Evolutionary conservation across 2,888 invertebrate genomes (phyloP).

Genomic region (Caenorhabditis sp.): DNA sequence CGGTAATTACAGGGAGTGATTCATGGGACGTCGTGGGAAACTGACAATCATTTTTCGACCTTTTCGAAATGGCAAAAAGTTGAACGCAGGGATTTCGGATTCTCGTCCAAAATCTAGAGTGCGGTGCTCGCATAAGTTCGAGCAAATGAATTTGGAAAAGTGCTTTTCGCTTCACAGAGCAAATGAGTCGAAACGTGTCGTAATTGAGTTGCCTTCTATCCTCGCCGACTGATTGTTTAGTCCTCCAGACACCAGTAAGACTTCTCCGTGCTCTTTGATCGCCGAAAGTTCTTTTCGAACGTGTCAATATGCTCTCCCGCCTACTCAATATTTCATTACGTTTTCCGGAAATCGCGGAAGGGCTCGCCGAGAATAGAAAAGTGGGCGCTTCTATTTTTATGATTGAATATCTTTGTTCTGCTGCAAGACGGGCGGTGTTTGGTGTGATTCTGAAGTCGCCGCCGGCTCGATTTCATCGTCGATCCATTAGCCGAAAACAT

Average conservation of each 20-base stretch:
- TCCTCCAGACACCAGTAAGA: neutral
- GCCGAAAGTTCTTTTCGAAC: neutral
- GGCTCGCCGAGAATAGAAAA: neutral
- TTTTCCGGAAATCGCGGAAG: neutral
- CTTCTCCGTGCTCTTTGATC: conserved; percentile 4
- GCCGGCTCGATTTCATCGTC: neutral
- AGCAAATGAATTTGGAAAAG: too few species aligned
- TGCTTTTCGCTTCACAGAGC: neutral
- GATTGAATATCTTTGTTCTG: neutral
- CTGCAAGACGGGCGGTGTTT: conserved; percentile 9
- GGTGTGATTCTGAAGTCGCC: conserved; percentile 9
- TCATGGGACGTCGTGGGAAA: too few species aligned
- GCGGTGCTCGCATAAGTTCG: too few species aligned
- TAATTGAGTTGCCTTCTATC: conserved; percentile 1
- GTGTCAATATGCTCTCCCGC: conserved; percentile 3
- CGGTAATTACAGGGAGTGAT: too few species aligned
- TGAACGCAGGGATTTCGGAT: too few species aligned
- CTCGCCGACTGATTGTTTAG: neutral
- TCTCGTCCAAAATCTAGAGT: too few species aligned
- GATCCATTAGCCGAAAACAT: conserved; percentile 4
- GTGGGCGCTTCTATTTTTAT: neutral
- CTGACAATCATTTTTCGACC: neutral
- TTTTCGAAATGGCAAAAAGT: neutral
- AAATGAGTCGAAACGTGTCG: neutral
- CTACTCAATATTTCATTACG: conserved; percentile 11